A percentile compares a stretch with the other conserved stretches of the same genome.
These are phyloP conservation scores for Amphipyra berbera DNA, from an alignment of 2,888 invertebrate species.

Conservation along the genomic window DNA sequence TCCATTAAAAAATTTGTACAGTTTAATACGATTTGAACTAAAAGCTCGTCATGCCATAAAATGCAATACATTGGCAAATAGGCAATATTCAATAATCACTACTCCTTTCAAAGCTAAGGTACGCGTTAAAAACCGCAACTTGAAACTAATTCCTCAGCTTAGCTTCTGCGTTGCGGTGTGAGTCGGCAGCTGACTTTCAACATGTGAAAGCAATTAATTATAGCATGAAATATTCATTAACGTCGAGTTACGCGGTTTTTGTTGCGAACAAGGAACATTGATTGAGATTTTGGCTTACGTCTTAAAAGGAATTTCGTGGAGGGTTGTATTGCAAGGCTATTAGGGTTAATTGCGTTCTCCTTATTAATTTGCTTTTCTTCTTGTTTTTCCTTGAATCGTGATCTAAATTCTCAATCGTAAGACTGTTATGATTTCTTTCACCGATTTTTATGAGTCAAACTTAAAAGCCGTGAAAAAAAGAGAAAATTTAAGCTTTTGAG, in stretches of 20 bases:
- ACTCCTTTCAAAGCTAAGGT: not conserved
- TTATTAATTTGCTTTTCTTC: slow-evolving; percentile 4
- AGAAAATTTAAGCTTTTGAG: no score
- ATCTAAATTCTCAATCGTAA: not conserved
- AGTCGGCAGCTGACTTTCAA: slow-evolving; percentile 35
- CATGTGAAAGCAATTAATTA: slow-evolving; percentile 61
- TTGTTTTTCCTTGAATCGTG: not conserved
- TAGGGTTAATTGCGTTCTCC: slow-evolving; percentile 13
- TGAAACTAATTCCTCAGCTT: slow-evolving; percentile 42
- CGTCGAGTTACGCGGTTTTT: slow-evolving; percentile 43
- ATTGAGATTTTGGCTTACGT: slow-evolving; percentile 25
- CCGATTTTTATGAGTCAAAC: no score
- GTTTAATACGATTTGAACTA: no score
- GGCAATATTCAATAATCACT: not conserved
- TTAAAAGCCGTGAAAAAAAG: no score
- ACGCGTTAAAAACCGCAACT: slow-evolving; percentile 27
- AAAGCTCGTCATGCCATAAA: no score
- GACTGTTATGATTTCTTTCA: no score
- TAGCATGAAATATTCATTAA: slow-evolving; percentile 58
- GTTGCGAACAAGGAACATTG: slow-evolving; percentile 26
- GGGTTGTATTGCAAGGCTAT: not conserved
- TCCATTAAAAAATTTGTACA: no score
- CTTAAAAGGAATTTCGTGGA: slow-evolving; percentile 4
- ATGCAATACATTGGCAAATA: not conserved
- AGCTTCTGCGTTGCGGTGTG: slow-evolving; percentile 18